These are phyloP conservation scores for Scylla paramamosain DNA, from an alignment of 1,140 invertebrate species.

Conservation along the genomic window DNA sequence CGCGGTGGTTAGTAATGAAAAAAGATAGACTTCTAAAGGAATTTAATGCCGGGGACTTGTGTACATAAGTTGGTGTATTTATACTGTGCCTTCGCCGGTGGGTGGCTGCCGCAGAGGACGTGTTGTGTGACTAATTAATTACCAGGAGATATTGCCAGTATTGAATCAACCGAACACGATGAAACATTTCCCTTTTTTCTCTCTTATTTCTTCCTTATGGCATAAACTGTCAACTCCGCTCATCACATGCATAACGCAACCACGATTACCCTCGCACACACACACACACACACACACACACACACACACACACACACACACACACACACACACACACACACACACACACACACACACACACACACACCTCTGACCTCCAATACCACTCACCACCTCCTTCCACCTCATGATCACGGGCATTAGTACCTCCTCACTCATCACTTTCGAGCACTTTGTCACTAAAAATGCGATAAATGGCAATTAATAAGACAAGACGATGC, in stretches of 20 bases:
- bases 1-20: not conserved
- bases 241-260: not conserved
- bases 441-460: not conserved
- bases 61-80: not conserved
- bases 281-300: not conserved
- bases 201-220: not conserved
- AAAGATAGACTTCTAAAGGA: not conserved
- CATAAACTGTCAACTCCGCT: not conserved
- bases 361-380: not conserved
- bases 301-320: conserved; percentile 36
- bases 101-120: not conserved
- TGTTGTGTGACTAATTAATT: conserved; percentile 23
- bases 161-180: not conserved
- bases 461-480: not conserved
- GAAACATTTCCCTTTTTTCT: not conserved
- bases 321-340: conserved; percentile 42
- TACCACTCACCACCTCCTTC: too few relatives aligned
- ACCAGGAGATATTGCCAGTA: not conserved
- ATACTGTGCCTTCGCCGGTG: not conserved
- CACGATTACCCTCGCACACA: not conserved
- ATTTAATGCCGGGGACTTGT: not conserved
- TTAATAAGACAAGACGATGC: not conserved
- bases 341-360: conserved; percentile 38
- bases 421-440: not conserved
- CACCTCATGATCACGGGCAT: not conserved